phyloP scores from a whole-genome alignment of 2,113 vertebrate genomes.

The Panthera uncia region DNA sequence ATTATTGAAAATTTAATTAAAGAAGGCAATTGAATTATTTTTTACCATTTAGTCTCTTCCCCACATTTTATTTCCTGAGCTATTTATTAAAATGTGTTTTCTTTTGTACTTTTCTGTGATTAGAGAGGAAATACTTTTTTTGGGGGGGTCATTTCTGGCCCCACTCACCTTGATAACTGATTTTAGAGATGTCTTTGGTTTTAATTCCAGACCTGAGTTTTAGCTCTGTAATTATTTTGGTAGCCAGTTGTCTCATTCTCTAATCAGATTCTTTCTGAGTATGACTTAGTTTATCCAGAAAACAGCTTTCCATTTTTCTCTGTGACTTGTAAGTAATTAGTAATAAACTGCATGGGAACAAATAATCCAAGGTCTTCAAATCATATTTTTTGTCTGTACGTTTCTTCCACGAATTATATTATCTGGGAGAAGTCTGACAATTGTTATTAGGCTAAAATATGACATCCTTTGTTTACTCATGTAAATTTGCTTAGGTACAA shows the following conservation, averaged over 20 bases:
- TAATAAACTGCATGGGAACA: slow-evolving; percentile 27
- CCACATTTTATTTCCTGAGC: not conserved
- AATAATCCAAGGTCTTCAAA: slow-evolving; percentile 8
- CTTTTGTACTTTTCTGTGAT: not conserved
- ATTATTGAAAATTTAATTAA: slow-evolving; percentile 51
- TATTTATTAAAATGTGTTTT: slow-evolving; percentile 31
- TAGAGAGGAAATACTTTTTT: not conserved
- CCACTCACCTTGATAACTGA: not conserved
- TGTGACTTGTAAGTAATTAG: slow-evolving; percentile 10
- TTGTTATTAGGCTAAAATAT: slow-evolving; percentile 61
- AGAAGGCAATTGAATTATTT: not conserved
- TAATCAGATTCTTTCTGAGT: slow-evolving; percentile 5
- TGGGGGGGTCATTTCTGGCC: not conserved
- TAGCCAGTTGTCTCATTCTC: not conserved
- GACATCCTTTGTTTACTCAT: slow-evolving; percentile 37
- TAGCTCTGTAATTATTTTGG: slow-evolving; percentile 30
- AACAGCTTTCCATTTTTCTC: slow-evolving; percentile 24
- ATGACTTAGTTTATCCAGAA: slow-evolving; percentile 33
- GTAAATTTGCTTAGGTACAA: slow-evolving; percentile 47
- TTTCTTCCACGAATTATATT: slow-evolving; percentile 40
- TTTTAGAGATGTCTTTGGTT: slow-evolving; percentile 34
- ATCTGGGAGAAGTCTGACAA: slow-evolving; percentile 23
- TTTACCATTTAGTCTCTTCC: not conserved
- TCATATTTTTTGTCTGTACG: slow-evolving; percentile 31
- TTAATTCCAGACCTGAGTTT: not conserved